Percentiles rank a stretch among this genome's conserved stretches.
Evolutionary conservation across 2,888 invertebrate genomes (phyloP).

Genomic region (Nemoura dubitans): DNA sequence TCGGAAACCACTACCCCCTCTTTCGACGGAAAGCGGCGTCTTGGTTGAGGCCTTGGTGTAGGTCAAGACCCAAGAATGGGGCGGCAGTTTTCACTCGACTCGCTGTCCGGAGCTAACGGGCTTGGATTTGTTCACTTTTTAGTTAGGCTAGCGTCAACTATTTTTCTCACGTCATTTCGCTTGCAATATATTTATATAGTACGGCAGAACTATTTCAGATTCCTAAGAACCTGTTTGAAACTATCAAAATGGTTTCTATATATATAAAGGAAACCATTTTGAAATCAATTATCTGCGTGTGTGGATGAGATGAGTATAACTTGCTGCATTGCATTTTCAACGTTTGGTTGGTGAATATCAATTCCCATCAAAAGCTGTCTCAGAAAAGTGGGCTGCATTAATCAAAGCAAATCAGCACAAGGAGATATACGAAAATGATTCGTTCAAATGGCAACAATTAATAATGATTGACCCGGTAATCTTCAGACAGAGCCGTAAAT

Average conservation of each 20-base stretch:
- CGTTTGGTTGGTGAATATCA: background rate
- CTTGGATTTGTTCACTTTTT: too few relatives aligned
- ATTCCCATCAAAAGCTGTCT: too few relatives aligned
- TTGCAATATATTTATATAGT: background rate
- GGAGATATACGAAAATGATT: background rate
- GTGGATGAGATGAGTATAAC: background rate
- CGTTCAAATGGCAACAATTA: background rate
- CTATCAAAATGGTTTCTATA: slow-evolving; percentile 12
- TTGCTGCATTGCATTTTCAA: background rate
- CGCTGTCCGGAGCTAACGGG: too few relatives aligned
- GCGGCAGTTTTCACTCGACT: background rate
- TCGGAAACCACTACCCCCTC: slow-evolving; percentile 35
- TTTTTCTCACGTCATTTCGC: slow-evolving; percentile 7
- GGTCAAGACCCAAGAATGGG: slow-evolving; percentile 29
- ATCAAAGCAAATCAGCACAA: background rate
- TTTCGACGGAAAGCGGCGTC: background rate
- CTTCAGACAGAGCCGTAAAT: background rate
- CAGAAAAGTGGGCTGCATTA: background rate
- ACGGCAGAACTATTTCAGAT: background rate
- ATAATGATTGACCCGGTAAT: background rate
- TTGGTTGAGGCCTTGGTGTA: slow-evolving; percentile 21
- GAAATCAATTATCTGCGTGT: background rate
- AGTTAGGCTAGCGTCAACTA: background rate
- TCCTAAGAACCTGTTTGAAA: background rate
- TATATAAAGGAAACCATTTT: slow-evolving; percentile 3